Percentiles rank a stretch among this genome's conserved stretches.
Evolutionary conservation across 2,888 invertebrate species (phyloP).

Genomic region (Anorthoa munda): DNA sequence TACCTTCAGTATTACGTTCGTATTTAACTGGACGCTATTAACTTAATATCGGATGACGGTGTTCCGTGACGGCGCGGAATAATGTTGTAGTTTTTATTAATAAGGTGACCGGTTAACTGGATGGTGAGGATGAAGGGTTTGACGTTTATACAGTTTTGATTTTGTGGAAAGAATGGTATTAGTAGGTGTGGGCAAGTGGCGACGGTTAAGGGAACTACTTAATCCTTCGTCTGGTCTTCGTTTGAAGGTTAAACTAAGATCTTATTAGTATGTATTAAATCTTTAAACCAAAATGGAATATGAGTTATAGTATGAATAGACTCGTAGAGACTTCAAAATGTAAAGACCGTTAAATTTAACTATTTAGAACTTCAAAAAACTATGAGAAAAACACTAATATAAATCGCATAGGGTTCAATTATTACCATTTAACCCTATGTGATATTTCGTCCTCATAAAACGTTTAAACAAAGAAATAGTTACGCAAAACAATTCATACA

Average conservation of each 20-base stretch:
- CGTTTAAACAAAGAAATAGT: background rate
- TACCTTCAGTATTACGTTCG: slow-evolving; percentile 31
- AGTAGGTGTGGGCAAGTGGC: background rate
- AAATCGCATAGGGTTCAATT: background rate
- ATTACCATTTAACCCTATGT: too few species aligned
- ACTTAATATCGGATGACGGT: slow-evolving; percentile 58
- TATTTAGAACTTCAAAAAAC: background rate
- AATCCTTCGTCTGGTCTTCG: background rate
- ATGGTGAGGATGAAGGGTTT: background rate
- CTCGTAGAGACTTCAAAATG: background rate
- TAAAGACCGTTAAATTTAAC: too few species aligned
- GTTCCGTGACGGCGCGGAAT: slow-evolving; percentile 61
- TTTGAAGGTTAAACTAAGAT: background rate
- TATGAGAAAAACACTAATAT: background rate
- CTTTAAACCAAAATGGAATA: background rate
- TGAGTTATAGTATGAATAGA: background rate
- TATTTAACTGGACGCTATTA: slow-evolving; percentile 50
- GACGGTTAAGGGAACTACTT: background rate
- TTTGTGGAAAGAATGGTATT: background rate
- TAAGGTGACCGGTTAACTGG: slow-evolving; percentile 26
- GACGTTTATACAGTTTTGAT: slow-evolving; percentile 6
- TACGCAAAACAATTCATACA: background rate
- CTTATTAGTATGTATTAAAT: background rate
- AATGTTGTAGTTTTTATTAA: slow-evolving; percentile 61
- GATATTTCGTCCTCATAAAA: background rate